Conservation (phyloP, 2,888 invertebrate species). For the Oscheius myriophilus region DNA sequence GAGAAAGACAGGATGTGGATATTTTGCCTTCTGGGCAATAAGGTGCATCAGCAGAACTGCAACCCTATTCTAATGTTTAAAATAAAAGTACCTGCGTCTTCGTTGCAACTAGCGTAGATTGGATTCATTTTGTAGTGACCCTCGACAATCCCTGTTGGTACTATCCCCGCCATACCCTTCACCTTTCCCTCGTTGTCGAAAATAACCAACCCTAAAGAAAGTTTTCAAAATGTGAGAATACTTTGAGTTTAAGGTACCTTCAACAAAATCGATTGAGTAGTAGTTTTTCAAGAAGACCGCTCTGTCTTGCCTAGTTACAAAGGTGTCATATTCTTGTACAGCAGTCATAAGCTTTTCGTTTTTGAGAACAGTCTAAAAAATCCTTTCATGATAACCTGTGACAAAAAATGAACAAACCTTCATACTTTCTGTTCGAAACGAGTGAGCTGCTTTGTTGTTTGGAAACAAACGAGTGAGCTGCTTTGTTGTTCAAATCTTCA, state of each 20-base stretch:
- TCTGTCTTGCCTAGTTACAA: constrained; percentile 15
- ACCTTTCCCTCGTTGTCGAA: neutral
- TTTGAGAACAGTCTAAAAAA: neutral
- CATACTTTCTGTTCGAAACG: neutral
- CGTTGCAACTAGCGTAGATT: constrained; percentile 2
- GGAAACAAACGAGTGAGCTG: neutral
- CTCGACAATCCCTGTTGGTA: constrained; percentile 1
- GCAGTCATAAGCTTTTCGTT: neutral
- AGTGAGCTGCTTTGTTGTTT: neutral
- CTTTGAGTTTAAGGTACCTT: neutral
- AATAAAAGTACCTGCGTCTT: constrained; percentile 12
- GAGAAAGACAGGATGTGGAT: constrained; percentile 8
- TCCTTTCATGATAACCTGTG: too few relatives aligned
- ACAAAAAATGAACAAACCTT: too few relatives aligned
- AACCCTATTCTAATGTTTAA: neutral
- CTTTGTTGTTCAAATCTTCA: neutral
- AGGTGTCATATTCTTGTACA: constrained; percentile 1
- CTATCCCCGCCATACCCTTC: constrained; percentile 6
- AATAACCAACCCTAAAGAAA: neutral
- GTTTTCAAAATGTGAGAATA: neutral
- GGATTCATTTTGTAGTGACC: constrained; percentile 26
- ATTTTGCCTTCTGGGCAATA: neutral
- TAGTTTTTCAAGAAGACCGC: constrained; percentile 4
- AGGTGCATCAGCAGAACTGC: constrained; percentile 12
- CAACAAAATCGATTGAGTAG: constrained; percentile 13